Conservation (phyloP, 1,140 invertebrate genomes). For the Meteorus sp. region DNA sequence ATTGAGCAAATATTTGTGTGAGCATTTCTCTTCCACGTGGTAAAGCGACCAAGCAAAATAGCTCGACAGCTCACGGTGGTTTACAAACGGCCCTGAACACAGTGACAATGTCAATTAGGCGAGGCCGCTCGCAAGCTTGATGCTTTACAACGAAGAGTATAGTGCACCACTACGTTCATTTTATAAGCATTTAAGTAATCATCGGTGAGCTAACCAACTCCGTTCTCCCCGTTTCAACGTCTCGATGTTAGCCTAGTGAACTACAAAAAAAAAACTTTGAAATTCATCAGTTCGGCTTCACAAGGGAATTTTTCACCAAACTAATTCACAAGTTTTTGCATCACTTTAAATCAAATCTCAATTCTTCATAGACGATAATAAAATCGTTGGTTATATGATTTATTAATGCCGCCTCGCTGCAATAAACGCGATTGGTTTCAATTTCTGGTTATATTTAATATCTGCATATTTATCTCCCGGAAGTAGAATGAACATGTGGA, state of each 20-base stretch:
- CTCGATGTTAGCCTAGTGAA: background rate
- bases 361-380: no score
- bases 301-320: background rate
- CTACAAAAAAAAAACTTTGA: background rate
- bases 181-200: slow-evolving; percentile 29
- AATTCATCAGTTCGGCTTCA: no score
- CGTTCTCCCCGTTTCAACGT: background rate
- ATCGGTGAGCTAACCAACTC: slow-evolving; percentile 11
- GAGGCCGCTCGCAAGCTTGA: slow-evolving; percentile 27
- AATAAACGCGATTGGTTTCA: no score
- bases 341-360: no score
- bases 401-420: no score
- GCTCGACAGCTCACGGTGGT: slow-evolving; percentile 12
- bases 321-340: no score
- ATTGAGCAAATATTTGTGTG: no score
- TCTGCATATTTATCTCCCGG: background rate
- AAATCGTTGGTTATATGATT: no score
- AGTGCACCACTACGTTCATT: slow-evolving; percentile 21
- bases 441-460: no score
- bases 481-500: background rate
- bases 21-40: slow-evolving; percentile 23
- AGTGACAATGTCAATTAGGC: slow-evolving; percentile 41
- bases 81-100: slow-evolving; percentile 31
- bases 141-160: slow-evolving; percentile 21
- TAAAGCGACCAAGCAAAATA: slow-evolving; percentile 20